These are phyloP conservation scores for Heliconius sara DNA, from an alignment of 2,888 invertebrate species.

Conservation along the genomic window DNA sequence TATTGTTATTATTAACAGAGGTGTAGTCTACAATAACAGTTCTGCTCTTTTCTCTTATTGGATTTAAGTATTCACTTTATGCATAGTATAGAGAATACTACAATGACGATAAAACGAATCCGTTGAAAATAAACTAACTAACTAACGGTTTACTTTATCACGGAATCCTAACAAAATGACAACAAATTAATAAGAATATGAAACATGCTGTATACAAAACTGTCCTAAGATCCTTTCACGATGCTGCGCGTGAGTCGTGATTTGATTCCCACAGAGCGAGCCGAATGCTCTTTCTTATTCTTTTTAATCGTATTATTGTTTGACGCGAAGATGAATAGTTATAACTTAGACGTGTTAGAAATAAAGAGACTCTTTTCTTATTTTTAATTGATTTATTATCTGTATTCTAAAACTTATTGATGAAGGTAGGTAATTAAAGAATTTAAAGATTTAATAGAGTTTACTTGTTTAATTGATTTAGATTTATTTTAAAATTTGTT, in stretches of 20 bases:
- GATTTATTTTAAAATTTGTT: neutral
- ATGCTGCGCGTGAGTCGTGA: conserved; percentile 78
- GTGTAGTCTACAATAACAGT: no score
- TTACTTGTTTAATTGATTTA: neutral
- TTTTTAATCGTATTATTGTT: conserved; percentile 49
- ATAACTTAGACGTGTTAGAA: conserved; percentile 38
- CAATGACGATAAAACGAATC: no score
- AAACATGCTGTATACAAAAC: conserved; percentile 61
- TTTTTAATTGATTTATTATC: conserved; percentile 29
- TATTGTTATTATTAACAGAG: no score
- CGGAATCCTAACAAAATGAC: no score
- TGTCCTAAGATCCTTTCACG: conserved; percentile 71
- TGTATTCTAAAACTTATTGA: conserved; percentile 3
- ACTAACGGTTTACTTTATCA: no score
- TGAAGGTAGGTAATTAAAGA: conserved; percentile 1
- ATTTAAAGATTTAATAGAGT: neutral
- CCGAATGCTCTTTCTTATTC: conserved; percentile 55
- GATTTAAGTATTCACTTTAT: no score
- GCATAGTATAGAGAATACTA: no score
- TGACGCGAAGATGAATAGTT: conserved; percentile 43
- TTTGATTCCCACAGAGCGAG: conserved; percentile 80
- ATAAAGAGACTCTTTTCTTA: conserved; percentile 30
- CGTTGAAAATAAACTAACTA: no score
- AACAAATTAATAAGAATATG: neutral
- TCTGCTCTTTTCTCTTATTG: no score